Evolutionary conservation across 2,797 vertebrate species (phyloP).

Genomic region (Enteromius mattozi): DNA sequence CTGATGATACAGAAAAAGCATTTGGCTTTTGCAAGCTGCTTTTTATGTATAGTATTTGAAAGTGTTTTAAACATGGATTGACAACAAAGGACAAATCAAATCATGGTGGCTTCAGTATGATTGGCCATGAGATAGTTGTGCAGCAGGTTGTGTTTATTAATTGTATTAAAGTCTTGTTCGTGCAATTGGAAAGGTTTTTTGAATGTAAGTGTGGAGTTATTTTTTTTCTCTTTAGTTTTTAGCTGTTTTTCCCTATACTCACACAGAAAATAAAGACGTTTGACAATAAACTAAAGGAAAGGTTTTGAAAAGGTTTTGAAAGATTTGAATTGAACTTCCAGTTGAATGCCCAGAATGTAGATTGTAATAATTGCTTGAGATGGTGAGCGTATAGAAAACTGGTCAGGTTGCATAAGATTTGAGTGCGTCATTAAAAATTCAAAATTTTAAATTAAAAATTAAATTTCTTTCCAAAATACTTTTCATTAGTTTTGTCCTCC

Average conservation of each 20-base stretch:
- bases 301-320: not conserved
- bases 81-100: not conserved
- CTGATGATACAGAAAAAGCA: constrained; percentile 24
- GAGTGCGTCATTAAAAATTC: constrained; percentile 2
- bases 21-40: not conserved
- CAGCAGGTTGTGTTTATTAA: not conserved
- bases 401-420: constrained; percentile 11
- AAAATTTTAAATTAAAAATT: too few relatives aligned
- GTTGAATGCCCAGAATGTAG: not conserved
- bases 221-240: not conserved
- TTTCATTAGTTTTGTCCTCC: constrained; percentile 2
- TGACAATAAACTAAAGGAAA: not conserved
- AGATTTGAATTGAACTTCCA: not conserved
- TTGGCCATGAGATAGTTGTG: constrained; percentile 1
- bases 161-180: not conserved
- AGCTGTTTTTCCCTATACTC: not conserved
- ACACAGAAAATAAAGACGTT: not conserved
- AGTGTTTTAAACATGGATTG: constrained; percentile 9
- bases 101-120: not conserved
- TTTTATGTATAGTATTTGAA: constrained; percentile 31
- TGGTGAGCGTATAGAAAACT: not conserved
- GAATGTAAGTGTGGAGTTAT: too few relatives aligned
- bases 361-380: not conserved
- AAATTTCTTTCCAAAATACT: not conserved
- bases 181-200: not conserved